phyloP scores from a whole-genome alignment of 2,113 vertebrate species.

The Passerina amoena region DNA sequence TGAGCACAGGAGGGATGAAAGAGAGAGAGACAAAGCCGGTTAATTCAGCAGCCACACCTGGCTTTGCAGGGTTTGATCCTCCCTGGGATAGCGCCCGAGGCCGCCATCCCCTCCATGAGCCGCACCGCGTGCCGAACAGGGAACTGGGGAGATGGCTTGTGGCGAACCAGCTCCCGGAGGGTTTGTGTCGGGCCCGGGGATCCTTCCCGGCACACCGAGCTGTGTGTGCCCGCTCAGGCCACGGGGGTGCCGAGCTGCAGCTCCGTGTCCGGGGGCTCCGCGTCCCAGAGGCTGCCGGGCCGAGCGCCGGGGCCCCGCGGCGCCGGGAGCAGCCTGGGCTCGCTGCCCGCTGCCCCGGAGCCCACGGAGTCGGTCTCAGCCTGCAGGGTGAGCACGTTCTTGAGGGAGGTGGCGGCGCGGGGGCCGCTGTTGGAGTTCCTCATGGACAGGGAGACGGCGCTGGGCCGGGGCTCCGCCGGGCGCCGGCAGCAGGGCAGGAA shows the following conservation, averaged over 20 bases:
- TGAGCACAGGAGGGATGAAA: background rate
- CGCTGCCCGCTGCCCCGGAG: constrained; percentile 64
- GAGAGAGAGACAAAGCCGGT: background rate
- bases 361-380: constrained; percentile 70
- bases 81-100: accelerated
- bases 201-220: background rate
- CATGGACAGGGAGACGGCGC: constrained; percentile 85
- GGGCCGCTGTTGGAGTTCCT: constrained; percentile 87
- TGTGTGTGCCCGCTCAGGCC: constrained; percentile 58
- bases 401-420: constrained; percentile 64
- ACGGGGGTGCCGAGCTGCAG: constrained; percentile 73
- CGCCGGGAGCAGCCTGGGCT: background rate
- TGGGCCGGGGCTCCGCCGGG: constrained; percentile 70
- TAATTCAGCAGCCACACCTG: background rate
- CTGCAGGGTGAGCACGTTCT: constrained; percentile 70
- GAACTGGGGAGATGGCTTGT: accelerated
- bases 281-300: constrained; percentile 73
- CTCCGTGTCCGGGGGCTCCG: constrained; percentile 53
- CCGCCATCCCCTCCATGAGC: accelerated
- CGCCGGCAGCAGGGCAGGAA: constrained; percentile 85
- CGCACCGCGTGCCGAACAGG: accelerated
- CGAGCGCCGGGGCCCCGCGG: constrained; percentile 25
- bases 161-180: accelerated
- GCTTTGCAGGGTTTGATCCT: background rate
- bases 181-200: background rate